Evolutionary conservation across 2,888 invertebrate genomes (phyloP).

Genomic region (Xestia sexstrigata): DNA sequence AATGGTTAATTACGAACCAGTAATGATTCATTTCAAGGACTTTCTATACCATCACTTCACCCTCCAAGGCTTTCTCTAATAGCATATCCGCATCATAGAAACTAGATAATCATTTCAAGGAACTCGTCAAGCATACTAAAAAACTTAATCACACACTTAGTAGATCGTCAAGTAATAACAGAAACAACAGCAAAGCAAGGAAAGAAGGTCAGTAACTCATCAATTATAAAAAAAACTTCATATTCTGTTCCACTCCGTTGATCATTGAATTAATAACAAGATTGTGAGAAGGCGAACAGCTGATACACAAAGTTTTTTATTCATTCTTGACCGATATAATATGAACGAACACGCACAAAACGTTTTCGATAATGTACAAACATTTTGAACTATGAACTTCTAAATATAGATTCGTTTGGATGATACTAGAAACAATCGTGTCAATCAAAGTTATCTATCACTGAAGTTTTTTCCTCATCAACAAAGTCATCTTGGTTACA

Average conservation of each 20-base stretch:
- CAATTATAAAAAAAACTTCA: conserved; percentile 35
- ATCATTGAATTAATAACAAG: conserved; percentile 27
- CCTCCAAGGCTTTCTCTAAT: conserved; percentile 1
- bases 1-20: not conserved
- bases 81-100: conserved; percentile 11
- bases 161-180: conserved; percentile 19
- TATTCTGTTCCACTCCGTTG: conserved; percentile 30
- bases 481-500: conserved; percentile 15
- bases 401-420: conserved; percentile 23
- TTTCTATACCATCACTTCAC: not conserved
- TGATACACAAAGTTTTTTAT: conserved; percentile 32
- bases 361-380: not conserved
- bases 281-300: conserved; percentile 40
- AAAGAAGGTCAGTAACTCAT: conserved; percentile 47
- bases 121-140: conserved; percentile 9
- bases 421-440: conserved; percentile 4
- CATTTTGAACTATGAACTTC: conserved; percentile 26
- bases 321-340: conserved; percentile 38
- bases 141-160: conserved; percentile 19
- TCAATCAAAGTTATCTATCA: conserved; percentile 49
- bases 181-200: conserved; percentile 18
- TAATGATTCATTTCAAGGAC: not conserved
- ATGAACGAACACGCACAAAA: not conserved
- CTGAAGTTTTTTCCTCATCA: conserved; percentile 50
- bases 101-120: conserved; percentile 14